These are phyloP conservation scores for western clawed frog (Xenopus tropicalis) DNA, from an alignment of 2,113 vertebrate genomes.

Conservation along the genomic window UCB_Xtro_10.0 CM004449.2:75238001-75238500, in stretches of 20 bases:
- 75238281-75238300: slow-evolving; percentile 11
- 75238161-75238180: too few relatives aligned
- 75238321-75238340: slow-evolving; percentile 27
- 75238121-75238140: too few relatives aligned
- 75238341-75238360: slow-evolving; percentile 38
- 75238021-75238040: too few relatives aligned
- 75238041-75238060: too few relatives aligned
- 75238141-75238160: too few relatives aligned
- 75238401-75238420: slow-evolving; percentile 40
- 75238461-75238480: slow-evolving; percentile 8
- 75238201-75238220: too few relatives aligned
- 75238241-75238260: not conserved
- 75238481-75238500: slow-evolving; percentile 33
- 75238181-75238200: too few relatives aligned
- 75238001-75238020: too few relatives aligned
- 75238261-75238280: slow-evolving; percentile 26
- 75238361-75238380: slow-evolving; percentile 10
- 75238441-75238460: slow-evolving; percentile 43
- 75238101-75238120: too few relatives aligned
- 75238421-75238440: slow-evolving; percentile 18
- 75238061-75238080: too few relatives aligned
- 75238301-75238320: not conserved
- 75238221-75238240: too few relatives aligned
- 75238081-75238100: too few relatives aligned
- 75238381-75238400: slow-evolving; percentile 17